Evolutionary conservation across 2,888 invertebrate species (phyloP), one percentile per base, ranked within the genome.

Genomic region (Oscheius sp.): DNA sequence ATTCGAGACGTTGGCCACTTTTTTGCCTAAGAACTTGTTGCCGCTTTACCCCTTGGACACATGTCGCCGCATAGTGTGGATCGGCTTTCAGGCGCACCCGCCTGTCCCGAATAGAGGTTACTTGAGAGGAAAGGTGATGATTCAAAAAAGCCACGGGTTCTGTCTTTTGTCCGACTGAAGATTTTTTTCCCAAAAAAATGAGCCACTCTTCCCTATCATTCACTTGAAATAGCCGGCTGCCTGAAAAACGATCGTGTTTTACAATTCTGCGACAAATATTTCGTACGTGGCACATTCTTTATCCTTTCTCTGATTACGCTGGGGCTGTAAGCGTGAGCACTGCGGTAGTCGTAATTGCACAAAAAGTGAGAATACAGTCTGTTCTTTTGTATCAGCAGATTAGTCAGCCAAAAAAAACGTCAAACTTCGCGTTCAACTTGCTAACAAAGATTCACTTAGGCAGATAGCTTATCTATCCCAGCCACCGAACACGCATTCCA

Each of bases 11-110:
- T n/a, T n/a, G n/a, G n/a, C n/a, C n/a, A n/a, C n/a, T n/a, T n/a
- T n/a, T 29, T 52, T 52, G 12, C 52, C 52, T 29, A n/a, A 52
- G 52, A 52, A n/a, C 55, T 55, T 55, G 55, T 61, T 61, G 25
- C 42, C 61, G 39, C 53, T n/a, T 29, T 45, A 45, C 29, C 61
- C n/a, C 61, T 25, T 15, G 42, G 42, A 45, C 61, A 61, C 45
- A 61, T 61, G 61, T 61, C 45, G 31, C 61, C 61, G 61, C 61
- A 61, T 42, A 61, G 61, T 61, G 61, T 61, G 61, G 61, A 61
- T 61, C 61, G 20, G 61, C 61, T 61, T 61, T 61, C 61, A 61
- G 31, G 31, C 48, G 52, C 50, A 39, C 46, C 48, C 50, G 52
- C 34, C 52, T 64, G 50, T 48, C 48, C 64, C 37, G 52, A 64